A percentile compares a stretch with the other conserved stretches of the same genome.
Evolutionary conservation across 1,140 invertebrate genomes (phyloP).

Genomic region (Trinorchestia longiramus): DNA sequence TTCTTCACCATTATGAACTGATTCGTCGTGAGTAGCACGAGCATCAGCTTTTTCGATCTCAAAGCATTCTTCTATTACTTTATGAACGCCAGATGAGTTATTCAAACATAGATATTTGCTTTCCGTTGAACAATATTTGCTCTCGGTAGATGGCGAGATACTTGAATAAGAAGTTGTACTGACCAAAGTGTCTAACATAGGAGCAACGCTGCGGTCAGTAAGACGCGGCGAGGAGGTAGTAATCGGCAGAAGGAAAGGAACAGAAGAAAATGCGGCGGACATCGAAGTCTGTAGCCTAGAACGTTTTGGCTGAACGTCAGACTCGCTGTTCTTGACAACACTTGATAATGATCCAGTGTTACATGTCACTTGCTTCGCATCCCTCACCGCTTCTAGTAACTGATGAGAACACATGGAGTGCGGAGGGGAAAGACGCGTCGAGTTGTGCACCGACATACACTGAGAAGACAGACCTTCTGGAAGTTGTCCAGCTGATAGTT

Average conservation of each 20-base stretch:
- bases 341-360: neutral
- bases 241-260: constrained; percentile 13
- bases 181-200: neutral
- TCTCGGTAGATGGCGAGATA: neutral
- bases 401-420: neutral
- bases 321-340: neutral
- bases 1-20: neutral
- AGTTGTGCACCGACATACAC: neutral
- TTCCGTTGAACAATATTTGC: neutral
- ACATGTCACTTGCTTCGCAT: constrained; percentile 36
- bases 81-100: neutral
- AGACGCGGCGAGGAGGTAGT: neutral
- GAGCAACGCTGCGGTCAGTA: neutral
- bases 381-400: constrained; percentile 10
- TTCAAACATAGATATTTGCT: neutral
- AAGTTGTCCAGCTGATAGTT: neutral
- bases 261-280: neutral
- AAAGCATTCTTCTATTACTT: neutral
- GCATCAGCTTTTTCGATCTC: neutral
- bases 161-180: neutral
- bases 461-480: neutral
- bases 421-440: neutral
- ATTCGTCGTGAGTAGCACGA: neutral
- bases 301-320: neutral
- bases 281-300: neutral